Evolutionary conservation across 2,797 vertebrate genomes (phyloP), one percentile per base, ranked within the genome.

Genomic region (Sebastes glaucus): DNA sequence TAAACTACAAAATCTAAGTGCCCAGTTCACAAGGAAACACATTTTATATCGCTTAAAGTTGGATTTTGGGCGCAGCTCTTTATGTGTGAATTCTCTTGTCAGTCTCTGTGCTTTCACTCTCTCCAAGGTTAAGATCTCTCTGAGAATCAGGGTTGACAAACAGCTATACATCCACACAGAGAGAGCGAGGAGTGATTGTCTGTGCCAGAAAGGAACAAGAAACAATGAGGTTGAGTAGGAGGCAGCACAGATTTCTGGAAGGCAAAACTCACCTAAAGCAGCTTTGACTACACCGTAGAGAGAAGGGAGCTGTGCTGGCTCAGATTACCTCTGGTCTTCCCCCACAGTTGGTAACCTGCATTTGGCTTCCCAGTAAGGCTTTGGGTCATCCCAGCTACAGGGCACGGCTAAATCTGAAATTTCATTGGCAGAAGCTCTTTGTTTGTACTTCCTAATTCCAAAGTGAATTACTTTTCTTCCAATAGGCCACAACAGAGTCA

Each of bases 71-170:
- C 57, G 23, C 33, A 59, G n/a, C 27, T 72, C 52, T 55, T 56
- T 20, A 56, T 46, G 5, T 66, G 18, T 42, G 14, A 52, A 56
- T 23, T 59, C 3, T 74, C 52, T 52, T 52, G 38, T 73, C 6
- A 16, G 22, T 57, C 6, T 77, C 6, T 61, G 5, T 33, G 9
- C 35, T 25, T 78, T 76, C 46, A 62, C 32, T 78, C 77, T 76
- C 5, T 70, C 30, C 80, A 71, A 87, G 86, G 83, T 89, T 82
- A 79, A 83, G 68, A 71, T 53, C 38, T 77, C 38, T 56, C 9
- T 53, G 32, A 79, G 70, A 69, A 25, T 64, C 67, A 46, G 59
- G 57, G 38, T 65, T 68, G 64, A 77, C 78, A 72, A 74, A 78
- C 53, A 76, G 62, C 32, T 67, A 49, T 49, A 71, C 35, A 35